Conservation (phyloP, 2,797 vertebrate genomes). For the Leuciscus waleckii region DNA sequence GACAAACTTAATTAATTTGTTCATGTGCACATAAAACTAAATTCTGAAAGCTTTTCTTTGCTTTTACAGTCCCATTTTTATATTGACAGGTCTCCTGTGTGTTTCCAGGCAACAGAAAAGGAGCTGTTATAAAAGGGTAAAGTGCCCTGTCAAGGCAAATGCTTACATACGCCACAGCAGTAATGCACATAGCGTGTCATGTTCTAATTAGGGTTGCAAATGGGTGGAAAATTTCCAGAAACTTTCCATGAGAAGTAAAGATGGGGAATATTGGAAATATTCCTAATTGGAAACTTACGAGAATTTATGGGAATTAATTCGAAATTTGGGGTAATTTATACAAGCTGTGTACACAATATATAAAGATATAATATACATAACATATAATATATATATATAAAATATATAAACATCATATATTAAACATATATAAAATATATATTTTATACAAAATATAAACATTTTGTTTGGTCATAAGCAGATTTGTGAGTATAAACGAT, state of each 20-base stretch:
- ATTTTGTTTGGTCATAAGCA: not conserved
- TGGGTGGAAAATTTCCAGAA: not conserved
- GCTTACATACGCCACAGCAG: not conserved
- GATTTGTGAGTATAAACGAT: too few relatives aligned
- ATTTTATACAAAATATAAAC: too few relatives aligned
- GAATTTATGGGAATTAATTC: not conserved
- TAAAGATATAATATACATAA: not conserved
- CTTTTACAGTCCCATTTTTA: not conserved
- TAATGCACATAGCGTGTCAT: not conserved
- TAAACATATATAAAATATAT: too few relatives aligned
- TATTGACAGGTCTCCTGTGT: not conserved
- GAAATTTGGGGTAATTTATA: not conserved
- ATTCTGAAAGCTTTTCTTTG: not conserved
- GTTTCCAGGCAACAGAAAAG: conserved; percentile 34
- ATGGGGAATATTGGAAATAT: not conserved
- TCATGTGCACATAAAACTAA: not conserved
- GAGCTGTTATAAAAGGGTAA: conserved; percentile 3
- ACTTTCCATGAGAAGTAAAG: not conserved
- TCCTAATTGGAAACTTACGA: not conserved
- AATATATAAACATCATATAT: too few relatives aligned
- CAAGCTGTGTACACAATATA: not conserved
- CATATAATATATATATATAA: too few relatives aligned
- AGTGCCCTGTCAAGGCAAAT: not conserved
- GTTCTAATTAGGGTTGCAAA: not conserved
- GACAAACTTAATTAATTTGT: not conserved